Conservation (phyloP, 30 jellyfish, hydroid and myxozoan species). For the Aurelia aurita complex sp. Pacific region DNA sequence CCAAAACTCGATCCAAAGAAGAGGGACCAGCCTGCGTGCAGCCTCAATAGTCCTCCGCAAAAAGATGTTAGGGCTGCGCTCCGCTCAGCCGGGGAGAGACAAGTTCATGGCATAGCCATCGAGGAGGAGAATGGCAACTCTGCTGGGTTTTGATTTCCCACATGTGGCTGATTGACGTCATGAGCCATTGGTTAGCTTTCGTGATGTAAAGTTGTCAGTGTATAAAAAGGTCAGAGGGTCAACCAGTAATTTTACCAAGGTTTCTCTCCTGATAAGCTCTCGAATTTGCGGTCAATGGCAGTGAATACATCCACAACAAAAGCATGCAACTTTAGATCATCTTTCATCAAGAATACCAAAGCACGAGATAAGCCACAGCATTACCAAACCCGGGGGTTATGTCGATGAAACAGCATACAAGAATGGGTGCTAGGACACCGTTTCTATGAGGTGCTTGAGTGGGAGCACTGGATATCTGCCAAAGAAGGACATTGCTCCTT, state of each 20-base stretch:
- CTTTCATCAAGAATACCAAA: slow-evolving; percentile 50
- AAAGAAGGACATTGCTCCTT: no score
- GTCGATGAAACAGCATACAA: neutral
- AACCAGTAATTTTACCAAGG: slow-evolving; percentile 50
- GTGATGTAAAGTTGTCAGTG: slow-evolving; percentile 13
- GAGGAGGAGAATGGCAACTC: no score
- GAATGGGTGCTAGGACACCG: no score
- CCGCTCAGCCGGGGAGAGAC: no score
- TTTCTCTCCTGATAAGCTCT: slow-evolving; percentile 43
- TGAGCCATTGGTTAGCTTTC: neutral
- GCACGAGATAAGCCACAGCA: slow-evolving; percentile 45
- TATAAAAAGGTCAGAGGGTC: slow-evolving; percentile 36
- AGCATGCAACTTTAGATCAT: slow-evolving; percentile 42
- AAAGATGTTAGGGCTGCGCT: no score
- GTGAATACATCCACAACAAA: slow-evolving; percentile 36
- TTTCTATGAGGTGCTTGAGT: no score
- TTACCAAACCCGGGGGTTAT: slow-evolving; percentile 23
- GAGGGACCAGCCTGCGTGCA: no score
- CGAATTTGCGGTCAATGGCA: slow-evolving; percentile 44
- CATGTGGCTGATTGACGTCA: neutral
- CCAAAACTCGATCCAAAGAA: no score
- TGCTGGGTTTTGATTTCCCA: no score
- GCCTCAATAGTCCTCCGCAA: no score
- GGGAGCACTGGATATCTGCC: no score
- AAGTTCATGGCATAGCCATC: no score